Evolutionary conservation across 1,140 invertebrate species (phyloP), one percentile per base, ranked within the genome.

Genomic region (Odontomachus brunneus): DNA sequence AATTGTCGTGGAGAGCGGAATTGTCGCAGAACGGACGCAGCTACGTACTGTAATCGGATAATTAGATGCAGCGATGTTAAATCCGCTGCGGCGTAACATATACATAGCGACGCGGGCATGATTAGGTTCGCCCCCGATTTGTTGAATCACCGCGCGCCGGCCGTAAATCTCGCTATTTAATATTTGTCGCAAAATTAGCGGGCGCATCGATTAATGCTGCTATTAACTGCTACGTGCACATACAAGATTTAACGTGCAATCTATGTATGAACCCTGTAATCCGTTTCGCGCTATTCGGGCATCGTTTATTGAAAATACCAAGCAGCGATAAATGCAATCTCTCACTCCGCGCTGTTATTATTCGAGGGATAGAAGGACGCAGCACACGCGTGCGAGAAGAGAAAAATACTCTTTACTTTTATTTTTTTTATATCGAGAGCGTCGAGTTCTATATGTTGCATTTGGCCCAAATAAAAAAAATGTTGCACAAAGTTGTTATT

Each of bases 121-220:
- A 15, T 67, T 53, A 76, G 66, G 24, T 24, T n/a, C 3, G 9
- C 53, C 22, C 38, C 9, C 63, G 48, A 76, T 57, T 69, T n/a
- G 22, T 51, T 29, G 24, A 29, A 59, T 63, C 14, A n/a, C 17
- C 17, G n/a, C 19, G 19, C 24, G 38, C 22, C 19, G 48, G 11
- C 26, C 22, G 38, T 26, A n/a, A 71, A 24, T 71, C 26, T 33
- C 51, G 12, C 57, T 22, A 29, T 69, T 80, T 80, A 80, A 80
- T 80, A 69, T 80, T 80, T 80, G 33, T 69, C 65, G 38, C 38
- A 29, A 59, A 80, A 71, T 80, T 71, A 57, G 38, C 65, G 38
- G 9, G 3, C 38, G 38, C 38, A 44, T 44, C 3, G 38, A 44
- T 44, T 44, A 44, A 44, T 55, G 3, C 9, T 17, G 17, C 51